Conservation (phyloP, 2,797 vertebrate species). For the Helicolenus hilgendorfi region DNA sequence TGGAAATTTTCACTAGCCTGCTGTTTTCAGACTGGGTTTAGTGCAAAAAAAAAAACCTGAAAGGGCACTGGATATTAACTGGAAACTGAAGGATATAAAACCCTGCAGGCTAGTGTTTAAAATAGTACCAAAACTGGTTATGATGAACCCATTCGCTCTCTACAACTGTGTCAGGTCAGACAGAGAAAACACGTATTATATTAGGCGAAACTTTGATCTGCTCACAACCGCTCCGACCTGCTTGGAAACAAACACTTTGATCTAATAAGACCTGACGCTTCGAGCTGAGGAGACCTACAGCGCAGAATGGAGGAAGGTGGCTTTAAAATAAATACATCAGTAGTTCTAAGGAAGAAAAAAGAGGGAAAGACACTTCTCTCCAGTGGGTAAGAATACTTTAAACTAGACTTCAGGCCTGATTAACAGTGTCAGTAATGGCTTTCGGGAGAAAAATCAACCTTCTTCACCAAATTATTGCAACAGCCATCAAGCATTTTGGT, state of each 20-base stretch:
- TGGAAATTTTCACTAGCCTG: background rate
- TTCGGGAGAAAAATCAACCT: background rate
- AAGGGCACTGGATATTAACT: conserved; percentile 16
- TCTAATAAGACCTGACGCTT: conserved; percentile 22
- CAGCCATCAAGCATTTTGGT: conserved; percentile 42
- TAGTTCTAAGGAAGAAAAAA: conserved; percentile 61
- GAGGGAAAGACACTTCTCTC: conserved; percentile 21
- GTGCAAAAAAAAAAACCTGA: conserved; percentile 42
- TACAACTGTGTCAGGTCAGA: background rate
- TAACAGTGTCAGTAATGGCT: background rate
- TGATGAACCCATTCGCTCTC: background rate
- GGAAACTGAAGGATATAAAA: conserved; percentile 1
- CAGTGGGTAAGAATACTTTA: conserved; percentile 69
- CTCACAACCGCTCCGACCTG: background rate
- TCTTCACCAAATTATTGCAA: conserved; percentile 23
- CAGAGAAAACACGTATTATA: background rate
- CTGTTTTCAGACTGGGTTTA: conserved; percentile 7
- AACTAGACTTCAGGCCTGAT: conserved; percentile 44
- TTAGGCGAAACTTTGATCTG: background rate
- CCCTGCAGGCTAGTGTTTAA: background rate
- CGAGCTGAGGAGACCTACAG: conserved; percentile 1
- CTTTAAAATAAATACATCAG: conserved; percentile 81
- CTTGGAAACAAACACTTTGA: conserved; percentile 45
- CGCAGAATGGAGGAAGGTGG: conserved; percentile 1
- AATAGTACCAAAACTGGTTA: conserved; percentile 38